Conservation (phyloP, 2,888 invertebrate species). For the Eulithis prunata region DNA sequence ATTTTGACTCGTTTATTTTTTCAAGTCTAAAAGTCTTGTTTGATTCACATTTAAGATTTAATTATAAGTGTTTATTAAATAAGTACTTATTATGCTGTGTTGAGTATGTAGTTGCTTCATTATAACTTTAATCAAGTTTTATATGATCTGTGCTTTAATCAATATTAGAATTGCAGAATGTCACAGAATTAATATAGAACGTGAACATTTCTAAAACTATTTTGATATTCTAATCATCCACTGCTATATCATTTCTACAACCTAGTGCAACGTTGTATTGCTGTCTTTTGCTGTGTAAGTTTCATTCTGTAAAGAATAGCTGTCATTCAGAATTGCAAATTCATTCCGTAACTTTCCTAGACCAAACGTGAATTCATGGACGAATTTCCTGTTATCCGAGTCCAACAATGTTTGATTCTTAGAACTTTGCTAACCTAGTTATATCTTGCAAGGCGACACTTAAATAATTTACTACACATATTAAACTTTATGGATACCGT, state of each 20-base stretch:
- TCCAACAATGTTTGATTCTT: conserved; percentile 7
- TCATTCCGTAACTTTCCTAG: background rate
- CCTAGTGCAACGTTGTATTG: too few relatives aligned
- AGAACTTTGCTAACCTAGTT: conserved; percentile 21
- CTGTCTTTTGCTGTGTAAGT: too few relatives aligned
- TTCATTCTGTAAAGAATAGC: too few relatives aligned
- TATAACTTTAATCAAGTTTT: too few relatives aligned
- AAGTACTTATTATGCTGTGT: background rate
- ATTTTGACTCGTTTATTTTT: conserved; percentile 23
- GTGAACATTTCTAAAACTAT: too few relatives aligned
- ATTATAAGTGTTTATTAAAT: background rate
- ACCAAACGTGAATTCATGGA: background rate
- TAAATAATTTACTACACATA: conserved; percentile 34
- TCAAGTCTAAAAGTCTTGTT: background rate
- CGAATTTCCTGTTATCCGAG: conserved; percentile 1
- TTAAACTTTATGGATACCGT: conserved; percentile 30
- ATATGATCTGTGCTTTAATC: too few relatives aligned
- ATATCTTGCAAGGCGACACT: conserved; percentile 29
- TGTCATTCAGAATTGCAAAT: background rate
- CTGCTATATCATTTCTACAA: too few relatives aligned
- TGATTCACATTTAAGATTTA: background rate
- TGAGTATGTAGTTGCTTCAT: too few relatives aligned
- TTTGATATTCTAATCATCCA: too few relatives aligned
- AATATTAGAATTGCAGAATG: too few relatives aligned
- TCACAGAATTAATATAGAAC: too few relatives aligned